A percentile compares a stretch with the other conserved stretches of the same genome.
Evolutionary conservation across 2,888 invertebrate species (phyloP).

Genomic region (Stenotaenia linearis): DNA sequence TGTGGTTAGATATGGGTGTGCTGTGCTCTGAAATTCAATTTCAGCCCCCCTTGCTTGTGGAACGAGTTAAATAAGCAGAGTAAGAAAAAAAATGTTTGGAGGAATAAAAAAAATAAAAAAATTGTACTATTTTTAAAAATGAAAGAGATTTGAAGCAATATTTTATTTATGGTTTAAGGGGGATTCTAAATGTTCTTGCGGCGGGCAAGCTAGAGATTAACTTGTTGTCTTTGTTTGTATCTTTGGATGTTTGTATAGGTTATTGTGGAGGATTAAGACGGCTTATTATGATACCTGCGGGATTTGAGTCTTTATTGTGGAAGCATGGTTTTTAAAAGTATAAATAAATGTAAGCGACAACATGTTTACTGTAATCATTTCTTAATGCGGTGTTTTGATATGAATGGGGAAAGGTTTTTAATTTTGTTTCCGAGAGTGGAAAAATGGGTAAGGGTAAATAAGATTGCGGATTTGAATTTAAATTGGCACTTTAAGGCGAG

Average conservation of each 20-base stretch:
- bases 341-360: not conserved
- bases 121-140: not conserved
- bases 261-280: not conserved
- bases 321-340: not conserved
- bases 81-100: not conserved
- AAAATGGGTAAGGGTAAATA: not conserved
- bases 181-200: not conserved
- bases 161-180: not conserved
- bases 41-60: not conserved
- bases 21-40: conserved; percentile 24
- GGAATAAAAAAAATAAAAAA: not conserved
- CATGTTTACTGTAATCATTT: not conserved
- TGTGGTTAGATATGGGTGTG: conserved; percentile 24
- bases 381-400: not conserved
- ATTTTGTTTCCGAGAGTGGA: not conserved
- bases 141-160: not conserved
- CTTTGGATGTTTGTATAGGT: not conserved
- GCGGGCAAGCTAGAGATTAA: not conserved
- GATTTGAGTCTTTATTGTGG: not conserved
- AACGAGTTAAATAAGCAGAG: conserved; percentile 24
- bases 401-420: not conserved
- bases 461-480: not conserved
- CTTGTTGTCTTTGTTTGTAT: conserved; percentile 3
- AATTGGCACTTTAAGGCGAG: too few relatives aligned
- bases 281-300: not conserved